Conservation (phyloP, 2,888 invertebrate genomes). For the Melinaea marsaeus region DNA sequence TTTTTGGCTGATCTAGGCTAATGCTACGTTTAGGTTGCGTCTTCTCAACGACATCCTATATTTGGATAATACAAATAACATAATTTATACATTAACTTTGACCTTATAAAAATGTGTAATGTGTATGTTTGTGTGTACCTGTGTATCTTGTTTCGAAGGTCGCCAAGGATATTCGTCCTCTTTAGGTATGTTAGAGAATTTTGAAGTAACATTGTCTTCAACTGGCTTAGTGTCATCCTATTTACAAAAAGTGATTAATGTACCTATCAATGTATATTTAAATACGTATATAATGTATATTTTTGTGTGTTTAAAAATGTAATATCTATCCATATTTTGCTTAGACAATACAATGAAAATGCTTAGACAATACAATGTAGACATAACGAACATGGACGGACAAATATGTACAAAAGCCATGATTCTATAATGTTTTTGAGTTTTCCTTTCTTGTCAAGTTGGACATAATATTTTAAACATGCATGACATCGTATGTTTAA, state of each 20-base stretch:
- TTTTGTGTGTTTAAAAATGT: not conserved
- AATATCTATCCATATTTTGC: not conserved
- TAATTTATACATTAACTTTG: conserved; percentile 24
- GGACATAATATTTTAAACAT: conserved; percentile 23
- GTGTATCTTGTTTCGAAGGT: conserved; percentile 60
- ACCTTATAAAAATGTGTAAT: conserved; percentile 35
- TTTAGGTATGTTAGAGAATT: conserved; percentile 58
- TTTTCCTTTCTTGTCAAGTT: conserved; percentile 6
- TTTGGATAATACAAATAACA: conserved; percentile 22
- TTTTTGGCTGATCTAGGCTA: conserved; percentile 43
- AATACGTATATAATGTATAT: not conserved
- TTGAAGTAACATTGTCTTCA: conserved; percentile 52
- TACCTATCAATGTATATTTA: not conserved
- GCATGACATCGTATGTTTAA: conserved; percentile 21
- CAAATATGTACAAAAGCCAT: conserved; percentile 35
- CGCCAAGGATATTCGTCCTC: conserved; percentile 65
- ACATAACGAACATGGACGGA: conserved; percentile 1
- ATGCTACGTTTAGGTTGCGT: conserved; percentile 50
- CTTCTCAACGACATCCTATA: conserved; percentile 51
- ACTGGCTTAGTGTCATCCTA: conserved; percentile 61
- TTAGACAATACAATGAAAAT: not conserved
- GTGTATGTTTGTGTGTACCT: conserved; percentile 52
- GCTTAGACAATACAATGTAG: conserved; percentile 7
- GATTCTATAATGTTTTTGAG: conserved; percentile 14
- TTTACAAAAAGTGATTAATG: conserved; percentile 51